phyloP scores from a whole-genome alignment of 1,140 invertebrate species.

The Carposina sasakii region DNA sequence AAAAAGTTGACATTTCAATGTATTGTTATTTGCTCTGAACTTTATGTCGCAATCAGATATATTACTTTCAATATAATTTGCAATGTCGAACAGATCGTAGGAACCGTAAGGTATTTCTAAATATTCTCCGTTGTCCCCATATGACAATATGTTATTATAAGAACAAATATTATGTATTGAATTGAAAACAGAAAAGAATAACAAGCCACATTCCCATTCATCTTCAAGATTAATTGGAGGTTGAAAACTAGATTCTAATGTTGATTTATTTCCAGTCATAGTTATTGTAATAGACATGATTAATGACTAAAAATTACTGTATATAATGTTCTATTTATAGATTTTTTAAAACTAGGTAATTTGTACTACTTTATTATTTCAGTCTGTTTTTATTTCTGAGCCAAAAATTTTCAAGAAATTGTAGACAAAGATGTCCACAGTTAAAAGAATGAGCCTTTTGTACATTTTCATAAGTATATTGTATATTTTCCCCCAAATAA shows the following conservation, averaged over 20 bases:
- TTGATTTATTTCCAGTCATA: conserved; percentile 10
- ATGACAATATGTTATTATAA: conserved; percentile 7
- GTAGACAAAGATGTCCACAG: conserved; percentile 12
- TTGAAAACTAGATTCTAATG: neutral
- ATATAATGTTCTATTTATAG: neutral
- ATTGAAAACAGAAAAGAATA: conserved; percentile 11
- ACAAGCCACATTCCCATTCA: conserved; percentile 13
- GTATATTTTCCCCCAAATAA: neutral
- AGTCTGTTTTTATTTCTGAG: too few species aligned
- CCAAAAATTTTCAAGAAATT: conserved; percentile 5
- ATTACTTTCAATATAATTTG: conserved; percentile 7
- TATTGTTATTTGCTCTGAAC: conserved; percentile 6
- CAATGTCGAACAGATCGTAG: neutral
- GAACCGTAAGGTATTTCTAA: neutral
- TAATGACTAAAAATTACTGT: neutral
- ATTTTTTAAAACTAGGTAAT: neutral
- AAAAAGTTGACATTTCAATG: conserved; percentile 4
- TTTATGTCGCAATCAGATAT: neutral
- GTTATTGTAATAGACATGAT: conserved; percentile 11
- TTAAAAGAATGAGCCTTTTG: conserved; percentile 7
- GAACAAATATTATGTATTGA: conserved; percentile 10
- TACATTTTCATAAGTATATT: conserved; percentile 2
- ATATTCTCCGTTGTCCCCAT: conserved; percentile 2
- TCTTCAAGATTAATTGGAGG: conserved; percentile 1
- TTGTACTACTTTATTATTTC: too few species aligned